phyloP scores from a whole-genome alignment of 2,888 invertebrate genomes.

The Eristalis pertinax region DNA sequence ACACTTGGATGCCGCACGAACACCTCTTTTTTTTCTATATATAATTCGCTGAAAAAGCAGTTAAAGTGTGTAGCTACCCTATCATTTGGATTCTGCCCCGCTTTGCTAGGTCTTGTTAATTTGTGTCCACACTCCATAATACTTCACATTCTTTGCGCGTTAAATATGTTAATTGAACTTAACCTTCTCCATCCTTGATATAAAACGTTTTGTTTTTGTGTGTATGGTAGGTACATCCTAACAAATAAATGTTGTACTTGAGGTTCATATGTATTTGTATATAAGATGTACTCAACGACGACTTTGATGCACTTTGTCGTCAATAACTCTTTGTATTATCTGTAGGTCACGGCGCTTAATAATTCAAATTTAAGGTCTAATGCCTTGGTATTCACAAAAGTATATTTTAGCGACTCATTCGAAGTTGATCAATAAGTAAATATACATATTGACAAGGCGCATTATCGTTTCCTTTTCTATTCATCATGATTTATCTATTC shows the following conservation, averaged over 20 bases:
- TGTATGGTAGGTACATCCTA: neutral
- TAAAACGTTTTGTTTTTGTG: neutral
- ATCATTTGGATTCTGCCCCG: neutral
- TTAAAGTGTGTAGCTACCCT: neutral
- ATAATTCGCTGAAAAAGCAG: neutral
- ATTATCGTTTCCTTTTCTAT: no score
- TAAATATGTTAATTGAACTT: constrained; percentile 22
- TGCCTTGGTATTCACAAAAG: neutral
- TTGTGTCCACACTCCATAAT: constrained; percentile 2
- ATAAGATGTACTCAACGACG: no score
- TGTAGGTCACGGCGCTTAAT: neutral
- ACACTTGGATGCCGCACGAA: constrained; percentile 4
- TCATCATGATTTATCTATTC: no score
- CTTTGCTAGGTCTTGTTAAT: neutral
- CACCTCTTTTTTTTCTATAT: neutral
- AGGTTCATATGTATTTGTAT: neutral
- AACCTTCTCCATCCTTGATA: neutral
- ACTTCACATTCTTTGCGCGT: constrained; percentile 1
- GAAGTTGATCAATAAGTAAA: neutral
- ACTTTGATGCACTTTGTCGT: neutral
- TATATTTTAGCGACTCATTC: neutral
- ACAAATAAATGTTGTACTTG: neutral
- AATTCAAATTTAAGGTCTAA: neutral
- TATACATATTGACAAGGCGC: neutral
- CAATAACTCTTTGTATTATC: neutral